Conservation (phyloP, 2,888 invertebrate species). For the Trissolcus brochymenae region DNA sequence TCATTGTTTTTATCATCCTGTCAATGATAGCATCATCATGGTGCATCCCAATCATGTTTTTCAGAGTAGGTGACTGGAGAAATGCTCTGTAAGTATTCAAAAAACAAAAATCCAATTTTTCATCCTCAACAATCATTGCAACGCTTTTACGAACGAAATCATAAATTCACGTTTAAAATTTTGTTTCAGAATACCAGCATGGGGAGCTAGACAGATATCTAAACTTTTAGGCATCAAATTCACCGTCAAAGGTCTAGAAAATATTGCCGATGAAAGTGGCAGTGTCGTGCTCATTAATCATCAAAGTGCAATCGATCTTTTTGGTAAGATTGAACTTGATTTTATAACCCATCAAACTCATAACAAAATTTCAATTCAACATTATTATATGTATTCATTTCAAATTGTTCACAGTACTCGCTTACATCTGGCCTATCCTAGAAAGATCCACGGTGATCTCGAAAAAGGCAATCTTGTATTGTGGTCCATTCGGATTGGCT, state of each 20-base stretch:
- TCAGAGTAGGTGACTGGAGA: conserved; percentile 84
- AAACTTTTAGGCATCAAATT: conserved; percentile 83
- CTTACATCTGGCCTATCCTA: conserved; percentile 89
- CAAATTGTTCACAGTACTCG: conserved; percentile 83
- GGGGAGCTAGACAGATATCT: conserved; percentile 79
- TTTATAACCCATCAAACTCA: too few relatives aligned
- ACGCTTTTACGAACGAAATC: too few relatives aligned
- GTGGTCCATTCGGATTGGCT: conserved; percentile 90
- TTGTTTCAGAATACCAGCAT: conserved; percentile 82
- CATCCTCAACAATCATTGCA: too few relatives aligned
- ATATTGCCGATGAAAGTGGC: conserved; percentile 85
- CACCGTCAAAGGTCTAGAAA: conserved; percentile 85
- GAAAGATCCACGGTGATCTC: conserved; percentile 88
- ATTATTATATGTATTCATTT: too few relatives aligned
- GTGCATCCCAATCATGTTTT: conserved; percentile 86
- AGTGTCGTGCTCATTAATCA: conserved; percentile 91
- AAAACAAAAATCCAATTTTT: not conserved
- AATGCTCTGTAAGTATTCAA: conserved; percentile 86
- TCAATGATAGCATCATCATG: conserved; percentile 81
- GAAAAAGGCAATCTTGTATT: conserved; percentile 88
- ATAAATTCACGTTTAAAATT: too few relatives aligned
- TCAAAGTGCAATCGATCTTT: conserved; percentile 90
- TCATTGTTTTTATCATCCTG: conserved; percentile 81
- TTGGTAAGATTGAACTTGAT: too few relatives aligned
- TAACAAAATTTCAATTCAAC: not conserved